These are phyloP conservation scores for Polypedilum vanderplanki DNA, from an alignment of 1,140 invertebrate species.

Conservation along the genomic window DNA sequence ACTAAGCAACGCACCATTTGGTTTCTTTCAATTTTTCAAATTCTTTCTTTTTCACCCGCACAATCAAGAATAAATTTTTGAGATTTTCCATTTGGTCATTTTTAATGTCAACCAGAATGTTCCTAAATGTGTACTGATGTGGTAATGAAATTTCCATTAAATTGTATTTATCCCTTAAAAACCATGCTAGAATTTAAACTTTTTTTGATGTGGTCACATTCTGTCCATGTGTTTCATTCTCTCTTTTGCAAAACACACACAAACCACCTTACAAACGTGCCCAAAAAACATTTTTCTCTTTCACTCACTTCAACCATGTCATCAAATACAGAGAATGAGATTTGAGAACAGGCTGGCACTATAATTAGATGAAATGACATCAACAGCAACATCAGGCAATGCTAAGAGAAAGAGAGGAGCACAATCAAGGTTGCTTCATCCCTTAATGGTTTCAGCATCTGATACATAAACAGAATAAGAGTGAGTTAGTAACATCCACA, in stretches of 20 bases:
- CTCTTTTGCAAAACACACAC: neutral
- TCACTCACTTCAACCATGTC: neutral
- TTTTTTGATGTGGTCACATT: constrained; percentile 28
- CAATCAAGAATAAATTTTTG: neutral
- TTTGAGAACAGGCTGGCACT: neutral
- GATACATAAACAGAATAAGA: neutral
- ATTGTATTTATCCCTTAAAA: neutral
- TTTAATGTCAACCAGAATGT: constrained; percentile 3
- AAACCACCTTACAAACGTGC: neutral
- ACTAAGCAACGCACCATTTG: constrained; percentile 2
- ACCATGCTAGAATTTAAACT: neutral
- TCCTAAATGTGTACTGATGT: constrained; percentile 10
- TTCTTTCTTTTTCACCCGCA: neutral
- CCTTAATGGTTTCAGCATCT: constrained; percentile 2
- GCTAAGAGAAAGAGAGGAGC: neutral
- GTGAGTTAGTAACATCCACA: neutral
- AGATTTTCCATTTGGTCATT: neutral
- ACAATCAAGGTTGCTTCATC: too few relatives aligned
- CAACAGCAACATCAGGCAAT: neutral
- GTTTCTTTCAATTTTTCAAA: neutral
- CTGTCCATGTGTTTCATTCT: constrained; percentile 14
- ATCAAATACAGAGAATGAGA: neutral
- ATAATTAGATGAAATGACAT: constrained; percentile 23
- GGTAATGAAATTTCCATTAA: constrained; percentile 21
- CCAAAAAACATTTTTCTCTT: neutral